Conservation (phyloP, 2,888 invertebrate genomes). For the Lepidochrysops patricia region DNA sequence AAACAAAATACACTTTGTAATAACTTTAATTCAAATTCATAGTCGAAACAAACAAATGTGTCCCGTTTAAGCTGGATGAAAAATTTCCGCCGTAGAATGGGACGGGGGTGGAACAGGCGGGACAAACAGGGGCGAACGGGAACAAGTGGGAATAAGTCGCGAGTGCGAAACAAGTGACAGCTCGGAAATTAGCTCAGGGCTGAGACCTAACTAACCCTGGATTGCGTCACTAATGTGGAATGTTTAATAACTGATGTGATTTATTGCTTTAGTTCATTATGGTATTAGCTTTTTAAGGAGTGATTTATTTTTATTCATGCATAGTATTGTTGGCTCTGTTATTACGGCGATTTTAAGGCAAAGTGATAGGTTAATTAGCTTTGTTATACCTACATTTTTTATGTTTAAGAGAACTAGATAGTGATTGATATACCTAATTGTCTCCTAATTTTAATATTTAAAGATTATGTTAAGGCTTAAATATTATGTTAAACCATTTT, state of each 20-base stretch:
- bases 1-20: neutral
- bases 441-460: too few species aligned
- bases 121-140: neutral
- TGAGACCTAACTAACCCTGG: neutral
- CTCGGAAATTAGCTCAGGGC: neutral
- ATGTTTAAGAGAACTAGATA: too few species aligned
- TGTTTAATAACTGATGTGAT: neutral
- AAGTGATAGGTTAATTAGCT: too few species aligned
- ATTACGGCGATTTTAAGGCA: too few species aligned
- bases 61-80: neutral
- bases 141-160: neutral
- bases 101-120: neutral
- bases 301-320: too few species aligned
- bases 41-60: constrained; percentile 4
- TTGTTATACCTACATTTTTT: too few species aligned
- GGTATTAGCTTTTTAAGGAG: too few species aligned
- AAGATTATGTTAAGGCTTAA: too few species aligned
- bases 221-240: neutral
- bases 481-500: too few species aligned
- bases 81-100: neutral
- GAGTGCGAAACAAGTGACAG: neutral
- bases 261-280: neutral
- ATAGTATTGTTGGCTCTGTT: too few species aligned
- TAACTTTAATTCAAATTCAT: constrained; percentile 9
- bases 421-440: too few species aligned